Base-by-base conservation (phyloP, 2,797 vertebrate species). In the Taeniopygia guttata region DNA sequence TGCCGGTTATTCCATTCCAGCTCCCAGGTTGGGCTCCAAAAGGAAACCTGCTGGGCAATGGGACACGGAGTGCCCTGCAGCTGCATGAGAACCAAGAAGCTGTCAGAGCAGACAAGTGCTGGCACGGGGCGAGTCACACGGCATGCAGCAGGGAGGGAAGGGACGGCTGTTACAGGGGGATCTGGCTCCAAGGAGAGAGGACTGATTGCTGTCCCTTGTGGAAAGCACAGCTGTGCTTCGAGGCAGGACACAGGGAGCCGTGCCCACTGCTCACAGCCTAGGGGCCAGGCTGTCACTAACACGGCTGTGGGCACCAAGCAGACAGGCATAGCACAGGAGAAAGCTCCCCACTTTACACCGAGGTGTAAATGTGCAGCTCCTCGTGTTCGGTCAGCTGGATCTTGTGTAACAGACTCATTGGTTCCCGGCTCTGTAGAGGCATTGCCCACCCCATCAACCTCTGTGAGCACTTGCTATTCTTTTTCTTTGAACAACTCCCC, bases 81-180 rank as follows among this genome's bases (percentile, higher is more conserved):
- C 55, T 7, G 12, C 25, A 6, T 2, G 14, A 22, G 55, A 23
- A 22, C 4, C 38, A 8, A n/a, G 45, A 52, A 5, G 2, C 16
- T 11, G 38, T 7, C 30, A 4, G n/a, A 38, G 21, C 1, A 36
- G 16, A 9, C 4, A 8, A 4, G 29, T 2, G 18, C 48, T 10
- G 29, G 15, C 2, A 1, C 0, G 15, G 56, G 45, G 7, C 1
- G 0, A 40, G 2, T 2, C 30, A 9, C 22, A 8, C 1, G 0
- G 46, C 23, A 2, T 2, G 6, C 29, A 4, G 13, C 13, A 5
- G 30, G 10, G 46, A 22, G 51, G 32, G 46, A 43, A 36, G 60
- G 60, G 38, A 29, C 3, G 2, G 6, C 2, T 3, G 23, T 27
- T 13, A 7, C 27, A 14, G 26, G 3, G 4, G 23, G 40, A 34